Base-by-base conservation (phyloP, 1,140 invertebrate species). In the Chlorops oryzae region DNA sequence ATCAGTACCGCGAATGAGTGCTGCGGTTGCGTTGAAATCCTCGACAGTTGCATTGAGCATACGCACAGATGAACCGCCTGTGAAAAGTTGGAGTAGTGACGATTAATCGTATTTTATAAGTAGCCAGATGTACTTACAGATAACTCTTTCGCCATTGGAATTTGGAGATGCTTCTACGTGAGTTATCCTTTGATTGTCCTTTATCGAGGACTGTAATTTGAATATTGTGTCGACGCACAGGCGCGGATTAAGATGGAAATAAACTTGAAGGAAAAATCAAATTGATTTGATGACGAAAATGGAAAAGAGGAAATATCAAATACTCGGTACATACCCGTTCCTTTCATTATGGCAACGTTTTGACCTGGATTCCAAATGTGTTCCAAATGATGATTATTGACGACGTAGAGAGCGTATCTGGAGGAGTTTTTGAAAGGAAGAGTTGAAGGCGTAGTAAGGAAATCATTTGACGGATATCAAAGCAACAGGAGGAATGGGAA, bases 161-260 rank as follows among this genome's bases (percentile, higher is more conserved):
- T 81, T 84, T 1, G 73, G 69, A 1, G 88, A 88, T 0, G 95
- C 87, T 69, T 95, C 91, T 4, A 78, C 71, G 17, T 87, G 82
- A 21, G 78, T 80, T 53, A 83, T 74, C 18, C 66, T 64, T 0
- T 56, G 21, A 0, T 47, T 37, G 17, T 45, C 53, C 34, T 61
- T 64, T 6, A 50, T 54, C 0, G 55, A 55, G 1, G 58, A 21
- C 43, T 58, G 34, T 23, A 70, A 25, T 76, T 50, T 73, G 59
- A 21, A 63, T 45, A 96, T 94, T 63, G 88, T 85, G 35, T 83
- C 74, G n/a, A 83, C 75, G 70, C 96, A 98, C 3, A 98, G 75
- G 56, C 92, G 92, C 3, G 91, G 88, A 73, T 98, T 98, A 62
- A 90, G 86, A 62, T 97, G 92, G 66, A 98, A 96, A 65, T 87